phyloP scores from a whole-genome alignment of 2,888 invertebrate genomes.

The Ochlodes sylvanus region DNA sequence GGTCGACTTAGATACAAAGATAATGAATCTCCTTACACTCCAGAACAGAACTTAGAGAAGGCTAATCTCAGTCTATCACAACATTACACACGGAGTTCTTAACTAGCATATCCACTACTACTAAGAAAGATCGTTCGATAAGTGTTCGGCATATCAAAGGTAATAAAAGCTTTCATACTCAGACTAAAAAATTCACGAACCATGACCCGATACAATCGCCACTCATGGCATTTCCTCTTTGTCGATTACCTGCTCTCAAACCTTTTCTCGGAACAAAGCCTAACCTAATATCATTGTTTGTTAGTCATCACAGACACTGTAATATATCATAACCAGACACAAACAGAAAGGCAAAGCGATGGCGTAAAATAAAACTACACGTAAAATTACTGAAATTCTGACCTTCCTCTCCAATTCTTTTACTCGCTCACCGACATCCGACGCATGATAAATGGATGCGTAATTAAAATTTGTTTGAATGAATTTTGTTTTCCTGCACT shows the following conservation, averaged over 20 bases:
- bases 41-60: too few relatives aligned
- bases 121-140: neutral
- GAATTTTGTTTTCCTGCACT: neutral
- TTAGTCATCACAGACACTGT: conserved; percentile 64
- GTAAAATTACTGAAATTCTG: conserved; percentile 7
- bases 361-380: conserved; percentile 3
- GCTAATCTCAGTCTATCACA: too few relatives aligned
- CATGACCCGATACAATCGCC: conserved; percentile 33
- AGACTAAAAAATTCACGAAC: conserved; percentile 35
- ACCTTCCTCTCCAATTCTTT: conserved; percentile 1
- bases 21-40: too few relatives aligned
- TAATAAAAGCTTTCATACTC: conserved; percentile 24
- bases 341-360: conserved; percentile 38
- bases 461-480: neutral
- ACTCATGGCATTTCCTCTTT: conserved; percentile 65
- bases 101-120: neutral
- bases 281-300: conserved; percentile 60
- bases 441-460: conserved; percentile 2
- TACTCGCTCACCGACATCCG: neutral
- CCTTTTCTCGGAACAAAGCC: conserved; percentile 60
- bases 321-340: conserved; percentile 56
- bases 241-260: conserved; percentile 55
- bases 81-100: too few relatives aligned
- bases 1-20: too few relatives aligned
- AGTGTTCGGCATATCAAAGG: neutral